Evolutionary conservation across 2,113 vertebrate genomes (phyloP).

Genomic region (Chloebia gouldiae): DNA sequence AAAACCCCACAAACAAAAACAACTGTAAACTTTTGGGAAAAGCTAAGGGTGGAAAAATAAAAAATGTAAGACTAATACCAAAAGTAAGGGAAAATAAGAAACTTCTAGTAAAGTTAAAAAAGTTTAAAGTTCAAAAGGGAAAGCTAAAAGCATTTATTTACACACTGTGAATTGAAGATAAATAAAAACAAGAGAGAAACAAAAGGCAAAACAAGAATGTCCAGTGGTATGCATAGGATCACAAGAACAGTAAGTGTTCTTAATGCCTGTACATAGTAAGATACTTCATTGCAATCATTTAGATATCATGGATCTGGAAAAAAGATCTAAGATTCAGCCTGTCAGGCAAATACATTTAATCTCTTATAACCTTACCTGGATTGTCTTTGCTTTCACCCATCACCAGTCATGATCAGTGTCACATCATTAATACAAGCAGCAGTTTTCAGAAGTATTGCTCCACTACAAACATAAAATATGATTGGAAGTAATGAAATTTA

Average conservation of each 20-base stretch:
- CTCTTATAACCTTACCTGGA: background rate
- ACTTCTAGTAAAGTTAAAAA: background rate
- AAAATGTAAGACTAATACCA: background rate
- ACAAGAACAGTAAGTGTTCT: background rate
- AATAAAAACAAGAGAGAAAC: background rate
- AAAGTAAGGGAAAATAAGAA: background rate
- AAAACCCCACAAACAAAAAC: background rate
- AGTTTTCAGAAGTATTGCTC: background rate
- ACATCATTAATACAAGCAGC: background rate
- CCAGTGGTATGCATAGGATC: background rate
- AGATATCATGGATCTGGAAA: background rate
- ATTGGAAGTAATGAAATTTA: background rate
- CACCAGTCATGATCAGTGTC: background rate
- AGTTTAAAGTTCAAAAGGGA: background rate
- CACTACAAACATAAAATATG: background rate
- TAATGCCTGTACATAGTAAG: background rate
- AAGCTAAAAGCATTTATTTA: background rate
- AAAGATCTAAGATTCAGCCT: background rate
- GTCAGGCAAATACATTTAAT: background rate
- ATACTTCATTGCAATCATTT: background rate
- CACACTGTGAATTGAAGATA: background rate
- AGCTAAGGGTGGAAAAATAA: background rate
- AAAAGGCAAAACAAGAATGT: background rate
- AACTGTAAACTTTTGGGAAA: fast-evolving
- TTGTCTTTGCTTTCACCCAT: background rate